Percentiles rank a stretch among this genome's conserved stretches.
Evolutionary conservation across 2,888 invertebrate species (phyloP).

Genomic region (Scelioninae gen. 1): DNA sequence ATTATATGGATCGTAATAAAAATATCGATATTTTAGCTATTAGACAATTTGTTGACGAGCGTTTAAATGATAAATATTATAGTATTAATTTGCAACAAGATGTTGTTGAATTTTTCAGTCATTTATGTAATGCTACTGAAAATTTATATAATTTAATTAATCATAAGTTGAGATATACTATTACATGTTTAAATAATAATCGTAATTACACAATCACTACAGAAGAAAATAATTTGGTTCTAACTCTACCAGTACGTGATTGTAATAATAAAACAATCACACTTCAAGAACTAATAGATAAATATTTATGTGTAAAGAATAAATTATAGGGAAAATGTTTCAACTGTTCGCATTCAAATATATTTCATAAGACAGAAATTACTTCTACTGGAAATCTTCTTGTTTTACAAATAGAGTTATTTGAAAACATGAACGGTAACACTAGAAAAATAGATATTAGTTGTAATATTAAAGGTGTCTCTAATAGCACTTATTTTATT

Average conservation of each 20-base stretch:
- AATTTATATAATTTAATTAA: conserved; percentile 1
- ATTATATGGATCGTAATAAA: neutral
- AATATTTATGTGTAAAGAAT: neutral
- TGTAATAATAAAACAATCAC: conserved; percentile 20
- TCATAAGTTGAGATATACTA: conserved; percentile 15
- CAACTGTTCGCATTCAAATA: neutral
- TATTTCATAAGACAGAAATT: neutral
- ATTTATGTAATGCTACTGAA: conserved; percentile 10
- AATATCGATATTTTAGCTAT: conserved; percentile 1
- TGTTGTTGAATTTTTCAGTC: conserved; percentile 22
- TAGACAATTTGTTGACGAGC: conserved; percentile 22
- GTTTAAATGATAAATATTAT: conserved; percentile 11
- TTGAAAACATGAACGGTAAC: conserved; percentile 1
- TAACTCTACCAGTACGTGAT: conserved; percentile 13
- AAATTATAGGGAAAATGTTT: neutral
- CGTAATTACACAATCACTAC: neutral
- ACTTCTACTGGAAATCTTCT: neutral
- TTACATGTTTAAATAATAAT: conserved; percentile 19
- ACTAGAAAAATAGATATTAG: neutral
- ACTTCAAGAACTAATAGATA: conserved; percentile 22
- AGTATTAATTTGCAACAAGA: conserved; percentile 4
- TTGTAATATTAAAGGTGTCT: neutral
- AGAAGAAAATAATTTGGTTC: conserved; percentile 10
- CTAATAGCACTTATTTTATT: neutral
- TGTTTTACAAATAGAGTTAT: conserved; percentile 4